phyloP scores from a whole-genome alignment of 37 sponge, comb jelly and placozoan genomes.

The Cladorhizidae sp. region DNA sequence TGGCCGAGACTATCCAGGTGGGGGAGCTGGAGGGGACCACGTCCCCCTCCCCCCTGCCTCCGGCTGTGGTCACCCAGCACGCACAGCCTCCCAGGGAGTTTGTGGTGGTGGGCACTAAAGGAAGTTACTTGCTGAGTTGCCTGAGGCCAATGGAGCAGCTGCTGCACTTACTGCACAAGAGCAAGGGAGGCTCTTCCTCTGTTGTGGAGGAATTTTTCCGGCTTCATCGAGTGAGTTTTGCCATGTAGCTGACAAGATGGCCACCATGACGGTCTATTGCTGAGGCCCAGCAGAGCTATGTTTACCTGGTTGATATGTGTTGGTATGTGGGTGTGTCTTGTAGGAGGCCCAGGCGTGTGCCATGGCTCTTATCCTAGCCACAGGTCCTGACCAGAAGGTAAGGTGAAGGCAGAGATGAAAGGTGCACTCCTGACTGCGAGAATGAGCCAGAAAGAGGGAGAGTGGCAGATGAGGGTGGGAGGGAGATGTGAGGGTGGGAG shows the following conservation, averaged over 20 bases:
- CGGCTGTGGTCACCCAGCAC: conserved; percentile 87
- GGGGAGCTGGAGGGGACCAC: conserved; percentile 46
- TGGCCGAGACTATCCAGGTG: conserved; percentile 73
- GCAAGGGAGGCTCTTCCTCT: conserved; percentile 50
- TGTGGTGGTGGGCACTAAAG: conserved; percentile 85
- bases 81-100: conserved; percentile 68
- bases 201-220: conserved; percentile 80
- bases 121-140: conserved; percentile 64
- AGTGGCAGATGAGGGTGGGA: too few species aligned
- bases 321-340: conserved; percentile 15
- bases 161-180: conserved; percentile 56
- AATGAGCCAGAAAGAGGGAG: too few species aligned
- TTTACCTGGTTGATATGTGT: not conserved
- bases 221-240: conserved; percentile 68
- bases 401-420: not conserved
- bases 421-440: too few species aligned
- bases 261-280: too few species aligned
- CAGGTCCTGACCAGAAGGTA: conserved; percentile 72
- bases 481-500: too few species aligned
- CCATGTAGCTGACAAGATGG: too few species aligned
- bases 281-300: not conserved
- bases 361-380: conserved; percentile 86
- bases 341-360: conserved; percentile 88
- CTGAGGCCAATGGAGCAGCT: conserved; percentile 94
- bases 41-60: conserved; percentile 63